Evolutionary conservation across 1,140 invertebrate genomes (phyloP).

Genomic region (Drosophila yakuba): DNA sequence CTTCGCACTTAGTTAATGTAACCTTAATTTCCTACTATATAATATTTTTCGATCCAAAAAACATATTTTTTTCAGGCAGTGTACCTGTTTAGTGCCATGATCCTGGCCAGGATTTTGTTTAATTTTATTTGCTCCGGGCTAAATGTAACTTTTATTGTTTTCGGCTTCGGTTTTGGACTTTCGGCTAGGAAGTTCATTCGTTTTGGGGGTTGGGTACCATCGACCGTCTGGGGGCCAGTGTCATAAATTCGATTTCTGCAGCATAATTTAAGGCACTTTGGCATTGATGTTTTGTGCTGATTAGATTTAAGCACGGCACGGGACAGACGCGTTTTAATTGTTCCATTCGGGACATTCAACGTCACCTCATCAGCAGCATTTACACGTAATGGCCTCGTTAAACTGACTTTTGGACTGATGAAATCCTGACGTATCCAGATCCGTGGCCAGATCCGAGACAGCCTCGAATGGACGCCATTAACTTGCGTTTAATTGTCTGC

Average conservation of each 20-base stretch:
- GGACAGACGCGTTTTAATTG: constrained; percentile 66
- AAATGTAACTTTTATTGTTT: constrained; percentile 83
- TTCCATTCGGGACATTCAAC: constrained; percentile 59
- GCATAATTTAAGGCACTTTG: constrained; percentile 78
- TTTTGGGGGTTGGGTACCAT: constrained; percentile 3
- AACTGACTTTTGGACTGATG: constrained; percentile 66
- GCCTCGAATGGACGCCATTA: constrained; percentile 71
- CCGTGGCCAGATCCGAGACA: constrained; percentile 27
- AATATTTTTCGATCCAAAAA: background rate
- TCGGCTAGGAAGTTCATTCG: constrained; percentile 55
- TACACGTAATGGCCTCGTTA: constrained; percentile 84
- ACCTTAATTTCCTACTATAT: no score
- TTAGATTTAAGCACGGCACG: constrained; percentile 69
- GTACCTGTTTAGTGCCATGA: constrained; percentile 10
- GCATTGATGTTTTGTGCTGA: constrained; percentile 68
- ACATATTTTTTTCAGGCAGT: background rate
- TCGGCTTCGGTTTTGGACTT: constrained; percentile 78
- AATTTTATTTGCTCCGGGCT: constrained; percentile 69
- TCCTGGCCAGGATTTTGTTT: constrained; percentile 55
- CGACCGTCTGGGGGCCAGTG: constrained; percentile 39
- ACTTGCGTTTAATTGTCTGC: constrained; percentile 82
- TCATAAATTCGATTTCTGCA: constrained; percentile 84
- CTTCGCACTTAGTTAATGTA: no score
- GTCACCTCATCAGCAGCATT: constrained; percentile 84
- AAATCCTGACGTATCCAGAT: constrained; percentile 41